phyloP scores from a whole-genome alignment of 2,888 invertebrate species.

The Drosophila prostipennis region DNA sequence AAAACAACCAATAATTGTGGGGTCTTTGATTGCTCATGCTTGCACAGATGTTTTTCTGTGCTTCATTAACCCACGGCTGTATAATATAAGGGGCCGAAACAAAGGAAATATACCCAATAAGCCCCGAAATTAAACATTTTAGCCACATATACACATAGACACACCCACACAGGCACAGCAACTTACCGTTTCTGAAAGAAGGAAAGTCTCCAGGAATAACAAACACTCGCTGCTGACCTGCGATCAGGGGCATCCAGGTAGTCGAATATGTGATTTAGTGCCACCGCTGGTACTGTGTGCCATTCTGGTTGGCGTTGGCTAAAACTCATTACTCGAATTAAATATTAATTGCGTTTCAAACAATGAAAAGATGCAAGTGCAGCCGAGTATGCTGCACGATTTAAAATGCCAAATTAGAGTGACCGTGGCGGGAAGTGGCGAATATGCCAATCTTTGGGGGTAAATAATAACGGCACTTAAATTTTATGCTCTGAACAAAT shows the following conservation, averaged over 20 bases:
- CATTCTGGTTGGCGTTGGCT: slow-evolving; percentile 77
- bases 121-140: slow-evolving; percentile 19
- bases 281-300: slow-evolving; percentile 82
- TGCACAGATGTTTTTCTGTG: slow-evolving; percentile 18
- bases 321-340: slow-evolving; percentile 67
- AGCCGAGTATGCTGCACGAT: slow-evolving; percentile 24
- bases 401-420: slow-evolving; percentile 11
- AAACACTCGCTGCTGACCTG: slow-evolving; percentile 85
- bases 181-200: slow-evolving; percentile 84
- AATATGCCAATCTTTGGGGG: not conserved
- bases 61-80: slow-evolving; percentile 9
- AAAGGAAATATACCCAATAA: slow-evolving; percentile 22
- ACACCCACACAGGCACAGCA: slow-evolving; percentile 11
- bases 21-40: slow-evolving; percentile 12
- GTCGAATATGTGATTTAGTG: slow-evolving; percentile 85
- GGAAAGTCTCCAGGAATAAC: slow-evolving; percentile 86
- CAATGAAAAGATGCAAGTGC: slow-evolving; percentile 45
- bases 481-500: not conserved
- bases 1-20: slow-evolving; percentile 5
- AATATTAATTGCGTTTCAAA: slow-evolving; percentile 48
- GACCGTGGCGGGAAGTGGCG: not conserved
- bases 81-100: slow-evolving; percentile 23
- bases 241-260: slow-evolving; percentile 84
- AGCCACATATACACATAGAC: slow-evolving; percentile 4
- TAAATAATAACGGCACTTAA: not conserved